These are phyloP conservation scores for Linnaemya tessellans DNA, from an alignment of 2,888 invertebrate genomes.

Conservation along the genomic window DNA sequence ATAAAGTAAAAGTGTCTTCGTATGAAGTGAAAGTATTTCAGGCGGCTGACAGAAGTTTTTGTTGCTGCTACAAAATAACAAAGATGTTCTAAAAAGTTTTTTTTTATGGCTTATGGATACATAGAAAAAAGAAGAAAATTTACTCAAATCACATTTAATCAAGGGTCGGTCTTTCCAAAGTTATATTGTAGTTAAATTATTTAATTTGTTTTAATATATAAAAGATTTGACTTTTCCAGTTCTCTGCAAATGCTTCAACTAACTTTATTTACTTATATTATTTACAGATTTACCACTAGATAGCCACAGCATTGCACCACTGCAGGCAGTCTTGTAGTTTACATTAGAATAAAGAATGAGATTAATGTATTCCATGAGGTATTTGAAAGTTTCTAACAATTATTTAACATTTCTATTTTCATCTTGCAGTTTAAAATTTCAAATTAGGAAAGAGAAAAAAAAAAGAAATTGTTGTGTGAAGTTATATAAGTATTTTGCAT, in stretches of 20 bases:
- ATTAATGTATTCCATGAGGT: slow-evolving; percentile 67
- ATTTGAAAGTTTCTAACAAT: slow-evolving; percentile 48
- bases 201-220: too few relatives aligned
- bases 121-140: too few relatives aligned
- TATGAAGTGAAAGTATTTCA: slow-evolving; percentile 23
- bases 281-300: not conserved
- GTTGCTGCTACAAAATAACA: slow-evolving; percentile 2
- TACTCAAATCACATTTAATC: too few relatives aligned
- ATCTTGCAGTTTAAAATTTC: slow-evolving; percentile 38
- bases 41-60: not conserved
- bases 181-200: too few relatives aligned
- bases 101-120: too few relatives aligned
- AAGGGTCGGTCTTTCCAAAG: too few relatives aligned
- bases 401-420: slow-evolving; percentile 65
- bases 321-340: slow-evolving; percentile 11
- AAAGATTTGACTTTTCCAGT: not conserved
- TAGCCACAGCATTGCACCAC: slow-evolving; percentile 15
- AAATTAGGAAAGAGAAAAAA: slow-evolving; percentile 29
- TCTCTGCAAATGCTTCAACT: not conserved
- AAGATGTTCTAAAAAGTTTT: too few relatives aligned
- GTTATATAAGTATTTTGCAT: slow-evolving; percentile 72
- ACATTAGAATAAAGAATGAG: slow-evolving; percentile 49
- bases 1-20: slow-evolving; percentile 40
- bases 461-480: slow-evolving; percentile 14
- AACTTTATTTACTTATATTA: not conserved